Evolutionary conservation across 2,113 vertebrate species (phyloP), one percentile per base, ranked within the genome.

Genomic region (Colossoma macropomum): DNA sequence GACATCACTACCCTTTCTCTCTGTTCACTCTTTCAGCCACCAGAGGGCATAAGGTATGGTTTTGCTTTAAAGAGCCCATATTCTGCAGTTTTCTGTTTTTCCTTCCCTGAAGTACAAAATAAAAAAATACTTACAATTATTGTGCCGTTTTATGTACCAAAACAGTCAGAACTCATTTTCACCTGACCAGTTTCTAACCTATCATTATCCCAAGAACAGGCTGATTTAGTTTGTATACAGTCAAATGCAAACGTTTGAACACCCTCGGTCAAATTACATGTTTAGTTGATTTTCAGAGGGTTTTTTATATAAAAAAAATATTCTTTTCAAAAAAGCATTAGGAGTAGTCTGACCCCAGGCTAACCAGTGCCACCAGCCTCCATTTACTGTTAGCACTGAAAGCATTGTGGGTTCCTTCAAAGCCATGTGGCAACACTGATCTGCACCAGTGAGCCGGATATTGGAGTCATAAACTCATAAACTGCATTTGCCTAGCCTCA

Each of bases 391-490:
- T 52, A 48, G 41, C 52, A 7, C 25, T 60, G 25, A 45, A 60
- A 23, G 50, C 16, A 38, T 12, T 11, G 68, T 71, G 6, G n/a
- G 3, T 70, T 41, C 15, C 52, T 80, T 71, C 38, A 80, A n/a
- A 27, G 28, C 75, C 30, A 82, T n/a, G 34, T 28, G n/a, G 59
- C 19, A 25, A 66, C 72, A 75, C 68, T 21, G 41, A 86, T 89
- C 87, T 90, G 84, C 70, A 91, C 86, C 88, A 82, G 16, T 66
- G 66, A 90, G 84, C 83, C 30, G 78, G 86, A 88, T 89, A 90
- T 86, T 91, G 76, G 77, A 85, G 86, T 88, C 90, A 89, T 88
- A 87, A 90, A 90, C 80, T 87, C 85, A 91, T 91, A 88, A 88
- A 68, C 62, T 77, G 71, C 79, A 85, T 82, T 82, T 76, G 60